phyloP scores from a whole-genome alignment of 1,140 invertebrate species.

The Chelonus insularis region DNA sequence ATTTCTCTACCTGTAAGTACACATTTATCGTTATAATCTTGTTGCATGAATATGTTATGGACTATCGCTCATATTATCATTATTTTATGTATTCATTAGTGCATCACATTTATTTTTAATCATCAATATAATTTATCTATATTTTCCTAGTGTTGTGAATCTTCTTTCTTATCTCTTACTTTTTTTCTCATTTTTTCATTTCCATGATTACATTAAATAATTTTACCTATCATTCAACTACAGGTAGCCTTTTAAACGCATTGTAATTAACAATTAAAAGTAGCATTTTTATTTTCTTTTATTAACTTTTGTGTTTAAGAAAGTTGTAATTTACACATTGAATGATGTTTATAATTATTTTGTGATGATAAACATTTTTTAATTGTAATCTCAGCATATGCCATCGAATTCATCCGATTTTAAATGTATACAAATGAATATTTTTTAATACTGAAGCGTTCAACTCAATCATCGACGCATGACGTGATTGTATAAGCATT shows the following conservation, averaged over 20 bases:
- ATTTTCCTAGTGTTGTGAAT: too few species aligned
- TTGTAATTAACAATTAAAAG: too few species aligned
- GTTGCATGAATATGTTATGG: slow-evolving; percentile 14
- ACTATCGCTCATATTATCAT: neutral
- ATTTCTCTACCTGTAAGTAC: slow-evolving; percentile 57
- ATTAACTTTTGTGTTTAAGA: too few species aligned
- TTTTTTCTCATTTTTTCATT: neutral
- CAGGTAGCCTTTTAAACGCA: too few species aligned
- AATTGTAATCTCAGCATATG: too few species aligned
- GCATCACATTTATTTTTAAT: neutral
- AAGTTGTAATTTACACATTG: too few species aligned
- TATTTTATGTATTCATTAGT: neutral
- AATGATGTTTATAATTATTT: too few species aligned
- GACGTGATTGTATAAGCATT: slow-evolving; percentile 31
- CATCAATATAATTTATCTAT: neutral
- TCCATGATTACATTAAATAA: too few species aligned
- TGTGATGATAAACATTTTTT: too few species aligned
- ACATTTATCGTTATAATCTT: slow-evolving; percentile 5
- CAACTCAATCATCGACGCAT: slow-evolving; percentile 21
- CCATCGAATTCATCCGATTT: neutral
- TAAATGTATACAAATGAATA: slow-evolving; percentile 5
- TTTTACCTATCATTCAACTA: too few species aligned
- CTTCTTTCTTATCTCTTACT: neutral
- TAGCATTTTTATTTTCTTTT: too few species aligned
- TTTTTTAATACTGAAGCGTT: slow-evolving; percentile 11